Conservation (phyloP, 2,113 vertebrate species). For the Electrona antarctica region DNA sequence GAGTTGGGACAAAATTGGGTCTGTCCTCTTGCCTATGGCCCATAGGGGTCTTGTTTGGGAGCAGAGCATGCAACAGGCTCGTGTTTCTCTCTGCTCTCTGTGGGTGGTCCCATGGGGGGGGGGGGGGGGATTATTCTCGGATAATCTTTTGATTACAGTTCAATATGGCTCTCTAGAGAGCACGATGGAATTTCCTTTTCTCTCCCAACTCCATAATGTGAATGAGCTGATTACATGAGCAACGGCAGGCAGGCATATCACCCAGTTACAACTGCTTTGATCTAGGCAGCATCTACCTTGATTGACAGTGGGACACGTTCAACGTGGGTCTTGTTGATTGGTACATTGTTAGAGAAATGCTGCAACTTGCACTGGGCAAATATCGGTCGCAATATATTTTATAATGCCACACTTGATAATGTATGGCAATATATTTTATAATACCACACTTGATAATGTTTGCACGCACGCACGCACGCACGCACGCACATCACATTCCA, state of each 20-base stretch:
- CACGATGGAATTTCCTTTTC: conserved; percentile 35
- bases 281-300: conserved; percentile 5
- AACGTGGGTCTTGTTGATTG: not conserved
- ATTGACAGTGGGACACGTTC: not conserved
- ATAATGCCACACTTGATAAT: conserved; percentile 2
- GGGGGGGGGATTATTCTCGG: conserved; percentile 46
- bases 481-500: no score
- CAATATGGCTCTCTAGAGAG: conserved; percentile 46
- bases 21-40: not conserved
- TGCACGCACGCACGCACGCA: no score
- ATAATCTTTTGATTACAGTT: conserved; percentile 70
- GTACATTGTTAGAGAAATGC: not conserved
- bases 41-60: conserved; percentile 31
- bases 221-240: conserved; percentile 34
- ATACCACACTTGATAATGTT: no score
- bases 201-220: conserved; percentile 8
- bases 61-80: conserved; percentile 42
- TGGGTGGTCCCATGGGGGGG: conserved; percentile 65
- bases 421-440: not conserved
- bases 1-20: no score
- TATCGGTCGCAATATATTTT: not conserved
- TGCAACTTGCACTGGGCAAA: not conserved
- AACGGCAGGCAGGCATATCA: conserved; percentile 16
- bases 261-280: conserved; percentile 12
- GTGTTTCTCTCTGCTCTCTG: conserved; percentile 40